Evolutionary conservation across 2,888 invertebrate species (phyloP).

Genomic region (Euzophera pinguis): DNA sequence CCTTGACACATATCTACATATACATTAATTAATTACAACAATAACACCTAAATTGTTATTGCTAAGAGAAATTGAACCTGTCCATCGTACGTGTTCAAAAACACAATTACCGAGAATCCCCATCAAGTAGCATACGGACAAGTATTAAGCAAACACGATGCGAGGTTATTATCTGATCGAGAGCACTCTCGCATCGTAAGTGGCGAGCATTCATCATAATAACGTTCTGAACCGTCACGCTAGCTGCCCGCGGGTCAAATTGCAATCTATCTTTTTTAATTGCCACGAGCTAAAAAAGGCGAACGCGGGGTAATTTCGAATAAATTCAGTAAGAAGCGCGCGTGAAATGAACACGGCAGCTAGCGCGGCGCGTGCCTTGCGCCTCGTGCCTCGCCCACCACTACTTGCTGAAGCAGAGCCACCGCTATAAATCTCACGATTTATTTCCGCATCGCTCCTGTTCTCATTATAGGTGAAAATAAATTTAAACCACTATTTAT

Average conservation of each 20-base stretch:
- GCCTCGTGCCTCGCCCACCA: slow-evolving; percentile 19
- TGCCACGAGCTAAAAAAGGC: slow-evolving; percentile 63
- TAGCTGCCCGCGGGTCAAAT: slow-evolving; percentile 70
- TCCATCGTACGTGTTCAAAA: slow-evolving; percentile 38
- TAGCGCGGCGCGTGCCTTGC: slow-evolving; percentile 36
- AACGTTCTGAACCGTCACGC: slow-evolving; percentile 69
- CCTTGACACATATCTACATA: neutral
- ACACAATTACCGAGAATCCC: slow-evolving; percentile 58
- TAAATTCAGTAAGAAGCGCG: slow-evolving; percentile 58
- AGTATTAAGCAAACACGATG: slow-evolving; percentile 62
- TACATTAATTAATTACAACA: too few species aligned
- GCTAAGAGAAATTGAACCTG: slow-evolving; percentile 21
- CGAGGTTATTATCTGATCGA: slow-evolving; percentile 63
- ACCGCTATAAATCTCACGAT: slow-evolving; percentile 57
- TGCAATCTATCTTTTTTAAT: slow-evolving; percentile 78
- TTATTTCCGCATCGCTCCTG: slow-evolving; percentile 59
- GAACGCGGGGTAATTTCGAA: slow-evolving; percentile 56
- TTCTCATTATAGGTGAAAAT: slow-evolving; percentile 54
- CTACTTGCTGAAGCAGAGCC: slow-evolving; percentile 37
- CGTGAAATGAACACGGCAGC: slow-evolving; percentile 57
- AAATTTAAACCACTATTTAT: slow-evolving; percentile 53
- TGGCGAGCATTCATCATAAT: slow-evolving; percentile 70
- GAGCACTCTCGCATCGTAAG: slow-evolving; percentile 55
- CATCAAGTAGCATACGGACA: slow-evolving; percentile 48
- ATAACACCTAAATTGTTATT: neutral